A percentile compares a stretch with the other conserved stretches of the same genome.
phyloP scores from a whole-genome alignment of 2,888 invertebrate genomes.

The Cephus runcator region DNA sequence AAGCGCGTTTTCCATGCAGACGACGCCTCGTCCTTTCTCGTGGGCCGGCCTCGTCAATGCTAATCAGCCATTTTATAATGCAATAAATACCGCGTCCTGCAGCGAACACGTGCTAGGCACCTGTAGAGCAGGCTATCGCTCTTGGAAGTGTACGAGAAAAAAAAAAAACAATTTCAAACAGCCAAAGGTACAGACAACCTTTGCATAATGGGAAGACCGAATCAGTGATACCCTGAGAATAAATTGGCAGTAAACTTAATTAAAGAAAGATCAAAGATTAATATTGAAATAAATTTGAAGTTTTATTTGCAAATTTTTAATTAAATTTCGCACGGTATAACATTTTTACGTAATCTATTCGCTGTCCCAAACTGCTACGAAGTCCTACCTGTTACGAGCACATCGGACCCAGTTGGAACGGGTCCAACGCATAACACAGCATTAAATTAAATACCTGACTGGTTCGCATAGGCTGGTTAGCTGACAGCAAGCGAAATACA shows the following conservation, averaged over 20 bases:
- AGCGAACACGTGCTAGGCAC: not conserved
- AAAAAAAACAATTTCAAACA: not conserved
- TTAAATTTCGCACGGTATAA: not conserved
- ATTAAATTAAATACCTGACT: not conserved
- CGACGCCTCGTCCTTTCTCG: not conserved
- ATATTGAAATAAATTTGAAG: no score
- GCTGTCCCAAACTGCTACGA: not conserved
- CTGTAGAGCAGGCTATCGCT: not conserved
- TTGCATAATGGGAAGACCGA: not conserved
- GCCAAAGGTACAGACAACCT: not conserved
- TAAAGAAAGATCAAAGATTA: not conserved
- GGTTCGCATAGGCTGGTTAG: not conserved
- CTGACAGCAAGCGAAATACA: not conserved
- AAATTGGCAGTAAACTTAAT: not conserved
- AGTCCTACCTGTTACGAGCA: not conserved
- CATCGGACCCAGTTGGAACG: not conserved
- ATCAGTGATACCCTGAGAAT: not conserved
- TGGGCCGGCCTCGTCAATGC: not conserved
- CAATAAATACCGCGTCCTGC: not conserved
- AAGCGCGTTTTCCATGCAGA: not conserved
- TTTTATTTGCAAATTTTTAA: not conserved
- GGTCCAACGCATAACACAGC: not conserved
- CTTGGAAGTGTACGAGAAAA: not conserved
- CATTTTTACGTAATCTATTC: not conserved
- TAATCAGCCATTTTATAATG: not conserved